Evolutionary conservation across 1,140 invertebrate genomes (phyloP), one percentile per base, ranked within the genome.

Genomic region (Papilio dardanus): DNA sequence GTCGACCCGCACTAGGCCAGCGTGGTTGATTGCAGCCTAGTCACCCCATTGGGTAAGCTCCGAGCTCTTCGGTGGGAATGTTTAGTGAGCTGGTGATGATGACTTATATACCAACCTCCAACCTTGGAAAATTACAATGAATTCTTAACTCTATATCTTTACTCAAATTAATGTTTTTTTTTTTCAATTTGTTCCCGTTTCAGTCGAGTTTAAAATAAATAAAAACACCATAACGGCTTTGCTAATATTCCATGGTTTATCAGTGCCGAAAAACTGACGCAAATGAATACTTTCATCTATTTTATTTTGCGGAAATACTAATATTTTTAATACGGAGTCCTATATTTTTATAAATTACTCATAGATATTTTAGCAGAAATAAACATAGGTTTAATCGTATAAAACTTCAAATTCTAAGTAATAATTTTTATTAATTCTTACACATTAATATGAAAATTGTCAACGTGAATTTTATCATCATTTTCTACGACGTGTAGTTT

Each of bases 101-200:
- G n/a, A n/a, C n/a, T n/a, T n/a, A n/a, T n/a, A n/a, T n/a, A n/a
- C n/a, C n/a, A n/a, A n/a, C n/a, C n/a, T n/a, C n/a, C n/a, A n/a
- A n/a, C n/a, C n/a, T n/a, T n/a, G n/a, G n/a, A n/a, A n/a, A n/a
- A n/a, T n/a, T n/a, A n/a, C n/a, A n/a, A n/a, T n/a, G n/a, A n/a
- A n/a, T n/a, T n/a, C n/a, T n/a, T n/a, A n/a, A n/a, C n/a, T n/a
- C n/a, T n/a, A n/a, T n/a, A n/a, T n/a, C n/a, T 50, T 19, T 62
- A 62, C 5, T 4, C 19, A 30, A 30, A 62, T 12, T 58, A 7
- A 28, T 28, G 10, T 62, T 28, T 14, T 14, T 62, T 62, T 28
- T 62, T 30, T 50, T 50, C 21, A 50, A 62, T 62, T 58, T 62
- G 54, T 62, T 62, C 54, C 54, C 54, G 24, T 62, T 62, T 62